A percentile compares a stretch with the other conserved stretches of the same genome.
These are phyloP conservation scores for Ciconia stormi DNA, from an alignment of 2,113 vertebrate species.

Conservation along the genomic window DNA sequence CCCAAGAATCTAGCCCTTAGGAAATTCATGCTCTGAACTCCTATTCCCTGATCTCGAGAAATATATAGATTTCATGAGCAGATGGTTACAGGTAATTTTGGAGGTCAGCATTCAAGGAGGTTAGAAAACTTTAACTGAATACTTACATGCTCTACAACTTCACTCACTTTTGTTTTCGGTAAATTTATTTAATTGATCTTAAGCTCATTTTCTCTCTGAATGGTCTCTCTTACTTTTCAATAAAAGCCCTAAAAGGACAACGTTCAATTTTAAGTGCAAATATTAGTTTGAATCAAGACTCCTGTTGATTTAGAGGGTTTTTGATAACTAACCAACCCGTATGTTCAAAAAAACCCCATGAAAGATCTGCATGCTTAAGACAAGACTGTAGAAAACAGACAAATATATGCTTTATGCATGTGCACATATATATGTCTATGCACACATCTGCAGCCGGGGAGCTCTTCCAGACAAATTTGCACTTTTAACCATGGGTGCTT, in stretches of 20 bases:
- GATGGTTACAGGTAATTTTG: not conserved
- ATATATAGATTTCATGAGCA: not conserved
- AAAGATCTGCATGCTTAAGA: not conserved
- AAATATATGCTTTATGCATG: no score
- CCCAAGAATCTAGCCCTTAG: not conserved
- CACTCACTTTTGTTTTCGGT: fast-evolving
- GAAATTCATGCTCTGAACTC: conserved; percentile 9
- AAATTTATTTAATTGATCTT: not conserved
- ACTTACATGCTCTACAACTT: not conserved
- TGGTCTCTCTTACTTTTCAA: not conserved
- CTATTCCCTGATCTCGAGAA: not conserved
- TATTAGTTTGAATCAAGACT: not conserved
- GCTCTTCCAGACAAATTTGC: not conserved
- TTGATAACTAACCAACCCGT: not conserved
- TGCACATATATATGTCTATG: not conserved
- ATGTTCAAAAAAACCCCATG: not conserved
- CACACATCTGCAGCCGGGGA: fast-evolving
- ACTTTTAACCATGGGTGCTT: not conserved
- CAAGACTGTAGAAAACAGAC: not conserved
- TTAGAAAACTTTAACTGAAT: not conserved
- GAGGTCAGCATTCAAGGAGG: conserved; percentile 34
- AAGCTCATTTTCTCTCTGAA: not conserved
- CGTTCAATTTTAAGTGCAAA: not conserved
- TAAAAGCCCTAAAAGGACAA: not conserved
- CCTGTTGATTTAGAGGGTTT: not conserved